phyloP scores from a whole-genome alignment of 2,888 invertebrate species.

The Limnephilus auricula region DNA sequence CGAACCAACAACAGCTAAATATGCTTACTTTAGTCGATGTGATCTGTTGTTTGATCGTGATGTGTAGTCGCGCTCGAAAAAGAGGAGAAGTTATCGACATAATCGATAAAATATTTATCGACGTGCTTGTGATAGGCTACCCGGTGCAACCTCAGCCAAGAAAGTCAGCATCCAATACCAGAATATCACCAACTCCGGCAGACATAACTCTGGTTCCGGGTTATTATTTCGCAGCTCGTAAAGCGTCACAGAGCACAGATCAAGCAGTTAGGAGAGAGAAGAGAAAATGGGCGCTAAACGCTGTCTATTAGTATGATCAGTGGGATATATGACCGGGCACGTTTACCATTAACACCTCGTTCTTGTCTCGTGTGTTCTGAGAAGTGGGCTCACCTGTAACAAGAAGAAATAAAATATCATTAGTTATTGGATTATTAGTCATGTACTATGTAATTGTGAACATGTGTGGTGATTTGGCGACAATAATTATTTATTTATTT shows the following conservation, averaged over 20 bases:
- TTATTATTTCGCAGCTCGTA: neutral
- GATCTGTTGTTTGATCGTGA: too few species aligned
- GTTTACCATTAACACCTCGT: neutral
- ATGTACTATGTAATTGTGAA: neutral
- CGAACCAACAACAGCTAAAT: too few species aligned
- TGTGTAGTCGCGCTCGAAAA: too few species aligned
- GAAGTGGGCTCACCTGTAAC: constrained; percentile 34
- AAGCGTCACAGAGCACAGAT: neutral
- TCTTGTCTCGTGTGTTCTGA: neutral
- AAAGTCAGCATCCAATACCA: neutral
- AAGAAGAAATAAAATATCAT: neutral
- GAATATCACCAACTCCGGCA: neutral
- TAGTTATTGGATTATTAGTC: neutral
- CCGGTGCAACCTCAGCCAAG: too few species aligned
- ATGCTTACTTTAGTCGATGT: too few species aligned
- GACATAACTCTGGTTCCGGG: neutral
- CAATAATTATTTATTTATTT: too few species aligned
- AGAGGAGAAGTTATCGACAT: too few species aligned
- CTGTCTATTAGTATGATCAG: neutral
- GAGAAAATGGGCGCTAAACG: neutral
- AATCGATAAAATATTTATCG: too few species aligned
- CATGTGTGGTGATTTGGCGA: too few species aligned
- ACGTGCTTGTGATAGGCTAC: too few species aligned
- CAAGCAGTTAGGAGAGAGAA: neutral
- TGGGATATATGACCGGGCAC: neutral